Percentiles rank a stretch among this genome's conserved stretches.
These are phyloP conservation scores for Hassar affinis DNA, from an alignment of 2,113 vertebrate genomes.

Conservation along the genomic window DNA sequence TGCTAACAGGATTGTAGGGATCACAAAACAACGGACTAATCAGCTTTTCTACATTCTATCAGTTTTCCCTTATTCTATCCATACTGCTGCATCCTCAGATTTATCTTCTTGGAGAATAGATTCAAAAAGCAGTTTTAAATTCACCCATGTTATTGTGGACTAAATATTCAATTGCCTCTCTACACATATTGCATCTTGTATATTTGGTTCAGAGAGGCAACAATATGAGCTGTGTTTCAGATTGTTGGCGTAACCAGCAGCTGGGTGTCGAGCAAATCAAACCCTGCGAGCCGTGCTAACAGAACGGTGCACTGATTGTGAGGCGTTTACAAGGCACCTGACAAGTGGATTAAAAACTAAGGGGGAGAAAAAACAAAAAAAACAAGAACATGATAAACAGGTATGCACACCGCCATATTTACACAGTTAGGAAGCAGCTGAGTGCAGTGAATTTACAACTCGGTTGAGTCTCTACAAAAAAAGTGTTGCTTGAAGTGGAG, in stretches of 20 bases:
- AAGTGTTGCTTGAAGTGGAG: conserved; percentile 43
- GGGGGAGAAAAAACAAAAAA: conserved; percentile 27
- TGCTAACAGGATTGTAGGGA: not conserved
- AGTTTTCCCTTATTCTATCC: not conserved
- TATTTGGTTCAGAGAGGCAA: conserved; percentile 1
- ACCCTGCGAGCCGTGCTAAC: conserved; percentile 33
- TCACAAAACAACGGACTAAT: not conserved
- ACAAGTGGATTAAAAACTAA: conserved; percentile 63
- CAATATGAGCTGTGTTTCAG: conserved; percentile 13
- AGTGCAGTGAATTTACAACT: conserved; percentile 48
- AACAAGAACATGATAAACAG: conserved; percentile 55
- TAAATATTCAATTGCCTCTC: not conserved
- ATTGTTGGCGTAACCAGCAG: conserved; percentile 13
- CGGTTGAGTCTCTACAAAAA: conserved; percentile 42
- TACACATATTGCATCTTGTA: not conserved
- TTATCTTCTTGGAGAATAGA: not conserved
- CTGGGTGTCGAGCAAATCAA: conserved; percentile 19
- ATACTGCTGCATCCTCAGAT: not conserved
- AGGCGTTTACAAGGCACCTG: conserved; percentile 69
- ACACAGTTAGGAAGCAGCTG: conserved; percentile 47
- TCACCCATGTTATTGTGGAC: not conserved
- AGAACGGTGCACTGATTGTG: conserved; percentile 43
- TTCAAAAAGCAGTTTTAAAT: not conserved
- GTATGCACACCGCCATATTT: conserved; percentile 59
- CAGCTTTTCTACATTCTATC: not conserved